These are phyloP conservation scores for Aspidapion aeneum DNA, from an alignment of 2,888 invertebrate species.

Conservation along the genomic window DNA sequence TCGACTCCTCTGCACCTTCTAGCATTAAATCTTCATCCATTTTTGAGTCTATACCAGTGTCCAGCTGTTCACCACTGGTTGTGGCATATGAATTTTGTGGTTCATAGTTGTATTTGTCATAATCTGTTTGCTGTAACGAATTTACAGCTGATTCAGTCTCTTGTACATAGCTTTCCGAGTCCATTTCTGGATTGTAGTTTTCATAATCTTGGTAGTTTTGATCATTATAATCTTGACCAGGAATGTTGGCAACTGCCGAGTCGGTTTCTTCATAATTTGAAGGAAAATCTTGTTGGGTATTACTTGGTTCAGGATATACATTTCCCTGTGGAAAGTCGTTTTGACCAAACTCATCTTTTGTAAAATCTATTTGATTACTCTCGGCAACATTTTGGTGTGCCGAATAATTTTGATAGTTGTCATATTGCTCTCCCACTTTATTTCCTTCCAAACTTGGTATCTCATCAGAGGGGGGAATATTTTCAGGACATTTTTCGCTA, in stretches of 20 bases:
- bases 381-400: background rate
- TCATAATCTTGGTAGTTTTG: background rate
- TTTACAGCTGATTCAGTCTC: background rate
- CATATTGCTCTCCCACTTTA: no score
- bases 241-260: background rate
- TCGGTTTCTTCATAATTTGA: background rate
- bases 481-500: background rate
- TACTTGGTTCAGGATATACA: background rate
- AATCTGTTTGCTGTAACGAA: background rate
- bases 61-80: background rate
- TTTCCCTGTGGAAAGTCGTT: background rate
- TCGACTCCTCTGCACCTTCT: slow-evolving; percentile 5
- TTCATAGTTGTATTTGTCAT: background rate
- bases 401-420: no score
- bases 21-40: background rate
- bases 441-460: background rate
- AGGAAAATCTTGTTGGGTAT: no score
- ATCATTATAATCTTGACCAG: background rate
- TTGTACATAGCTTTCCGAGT: background rate
- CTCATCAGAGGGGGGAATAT: background rate
- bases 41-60: background rate
- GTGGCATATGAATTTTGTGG: background rate
- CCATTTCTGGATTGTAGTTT: background rate
- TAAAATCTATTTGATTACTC: background rate
- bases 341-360: background rate